Base-by-base conservation (phyloP, 1,140 invertebrate species). In the Papilio dardanus region DNA sequence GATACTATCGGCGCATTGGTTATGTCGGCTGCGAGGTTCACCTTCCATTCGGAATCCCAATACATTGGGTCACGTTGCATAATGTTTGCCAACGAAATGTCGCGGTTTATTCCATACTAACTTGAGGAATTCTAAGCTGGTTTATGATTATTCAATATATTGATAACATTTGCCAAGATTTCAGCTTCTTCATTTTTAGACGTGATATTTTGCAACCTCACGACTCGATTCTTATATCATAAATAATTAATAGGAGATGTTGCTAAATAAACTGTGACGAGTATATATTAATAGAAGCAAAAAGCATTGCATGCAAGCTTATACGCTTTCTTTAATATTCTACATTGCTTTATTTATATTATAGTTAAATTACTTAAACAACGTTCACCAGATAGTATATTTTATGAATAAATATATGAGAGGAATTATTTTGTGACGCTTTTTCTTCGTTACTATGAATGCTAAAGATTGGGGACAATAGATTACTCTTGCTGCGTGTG, bases 1-100 rank as follows among this genome's bases (percentile, higher is more conserved):
- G 87, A 90, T 90, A 81, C 74, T 87, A 90, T 90, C 87, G 77
- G 67, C 46, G 79, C 79, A 80, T 74, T 79, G 75, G 71, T 77
- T 77, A 76, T 82, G 77, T 82, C 78, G 79, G 76, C 81, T 81
- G 81, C 71, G 69, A 35, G 79, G 85, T 86, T 83, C 83, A 77
- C 73, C 79, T 74, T 80, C 79, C 83, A 81, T 83, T 79, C 71
- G 75, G 85, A 84, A 82, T 88, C 81, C 80, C 83, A 88, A 88
- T 87, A 79, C 79, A 75, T 78, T 78, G 75, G 62, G 58, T 79
- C 77, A 83, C 66, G 66, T 74, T 87, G 79, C 79, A 73, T 82
- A 83, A 85, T 69, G 35, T 76, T 76, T 71, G 76, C 76, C 54
- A 80, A 76, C 74, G 68, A 8, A 46, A 58, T 35, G 66, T 30